Conservation (phyloP, 1,140 invertebrate species). For the Grapholita molesta region DNA sequence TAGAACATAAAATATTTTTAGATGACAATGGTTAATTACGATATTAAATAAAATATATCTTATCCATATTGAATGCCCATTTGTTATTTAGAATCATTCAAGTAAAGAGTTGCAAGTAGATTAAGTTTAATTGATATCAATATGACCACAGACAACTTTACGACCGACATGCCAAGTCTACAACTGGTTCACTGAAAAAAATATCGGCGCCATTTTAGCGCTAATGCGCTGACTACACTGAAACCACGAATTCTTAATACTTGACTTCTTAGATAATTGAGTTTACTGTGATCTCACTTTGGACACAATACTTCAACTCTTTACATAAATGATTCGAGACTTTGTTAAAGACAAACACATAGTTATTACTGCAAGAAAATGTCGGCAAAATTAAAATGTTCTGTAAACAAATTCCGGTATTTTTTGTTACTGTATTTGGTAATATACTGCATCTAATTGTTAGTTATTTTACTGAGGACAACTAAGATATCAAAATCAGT, state of each 20-base stretch:
- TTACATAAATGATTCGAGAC: neutral
- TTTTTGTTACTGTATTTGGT: neutral
- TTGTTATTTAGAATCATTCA: neutral
- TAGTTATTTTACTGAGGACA: neutral
- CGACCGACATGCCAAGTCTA: too few relatives aligned
- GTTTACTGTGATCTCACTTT: neutral
- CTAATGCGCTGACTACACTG: too few relatives aligned
- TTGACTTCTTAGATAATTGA: too few relatives aligned
- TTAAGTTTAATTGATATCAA: neutral
- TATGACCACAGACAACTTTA: too few relatives aligned
- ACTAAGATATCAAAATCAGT: slow-evolving; percentile 2
- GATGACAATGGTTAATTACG: slow-evolving; percentile 4
- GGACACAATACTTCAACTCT: neutral
- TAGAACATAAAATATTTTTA: slow-evolving; percentile 19
- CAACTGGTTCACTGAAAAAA: too few relatives aligned
- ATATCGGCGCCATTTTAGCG: too few relatives aligned
- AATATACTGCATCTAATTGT: neutral
- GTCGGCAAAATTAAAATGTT: neutral
- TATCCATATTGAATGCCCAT: neutral
- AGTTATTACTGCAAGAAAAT: neutral
- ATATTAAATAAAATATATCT: neutral
- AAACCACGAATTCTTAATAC: too few relatives aligned
- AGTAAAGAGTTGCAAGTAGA: neutral
- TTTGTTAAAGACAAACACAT: neutral
- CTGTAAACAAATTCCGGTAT: neutral